Base-by-base conservation (phyloP, 2,888 invertebrate species). In the Auanema freiburgensis region DNA sequence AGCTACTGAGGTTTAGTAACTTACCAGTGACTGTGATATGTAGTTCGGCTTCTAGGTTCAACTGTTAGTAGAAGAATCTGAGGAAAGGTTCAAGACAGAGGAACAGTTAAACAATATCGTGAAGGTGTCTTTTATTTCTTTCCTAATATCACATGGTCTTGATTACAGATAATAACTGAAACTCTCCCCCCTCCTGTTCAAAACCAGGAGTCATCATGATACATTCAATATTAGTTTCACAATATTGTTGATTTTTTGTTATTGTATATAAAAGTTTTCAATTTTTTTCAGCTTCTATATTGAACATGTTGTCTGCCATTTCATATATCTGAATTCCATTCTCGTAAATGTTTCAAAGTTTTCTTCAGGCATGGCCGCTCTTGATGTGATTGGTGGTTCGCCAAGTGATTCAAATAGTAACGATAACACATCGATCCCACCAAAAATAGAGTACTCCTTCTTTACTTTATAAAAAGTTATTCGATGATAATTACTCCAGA, bases 41-140 rank as follows among this genome's bases (percentile, higher is more conserved):
- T 25, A 2, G 42, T 23, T 51, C 18, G 40, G 25, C n/a, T 66
- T 50, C 53, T n/a, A 74, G 66, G 65, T 72, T 40, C 72, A 75
- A 59, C 52, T 75, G 49, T 49, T 72, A n/a, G 63, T 72, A n/a
- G 75, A 75, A 57, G 75, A 75, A 54, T 71, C 71, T 2, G 75
- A 75, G 59, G 75, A 75, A 55, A 49, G 75, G 16, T 67, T 69
- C 41, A 64, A 69, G 40, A 57, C 59, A 25, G 69, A 72, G 58
- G 71, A 69, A 18, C 63, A 69, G 24, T 57, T 74, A 16, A 56
- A 67, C 10, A 55, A 60, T 50, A 56, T 72, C 2, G 59, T 70
- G 1, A 55, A 57, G 8, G 52, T 54, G 21, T 42, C 25, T 33
- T 50, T 57, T 51, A 11, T 25, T 56, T 25, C 1, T 1, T 21